phyloP scores from a whole-genome alignment of 2,888 invertebrate species.

The Andrena dorsata region DNA sequence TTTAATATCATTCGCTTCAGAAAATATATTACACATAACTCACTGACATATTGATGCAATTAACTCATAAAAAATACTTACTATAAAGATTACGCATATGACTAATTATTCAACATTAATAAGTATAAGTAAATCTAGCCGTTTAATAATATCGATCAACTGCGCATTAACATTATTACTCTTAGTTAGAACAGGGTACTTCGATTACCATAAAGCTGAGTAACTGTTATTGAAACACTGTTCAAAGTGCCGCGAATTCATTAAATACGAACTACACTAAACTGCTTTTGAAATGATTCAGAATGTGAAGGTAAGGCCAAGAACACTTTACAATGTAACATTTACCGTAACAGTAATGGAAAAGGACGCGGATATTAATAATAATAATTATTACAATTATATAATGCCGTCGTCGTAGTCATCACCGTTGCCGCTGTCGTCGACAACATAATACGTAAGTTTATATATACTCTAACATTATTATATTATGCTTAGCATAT shows the following conservation, averaged over 20 bases:
- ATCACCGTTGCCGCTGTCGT: slow-evolving; percentile 72
- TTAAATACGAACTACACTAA: slow-evolving; percentile 27
- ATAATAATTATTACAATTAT: slow-evolving; percentile 56
- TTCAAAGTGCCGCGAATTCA: slow-evolving; percentile 17
- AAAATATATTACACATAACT: slow-evolving; percentile 15
- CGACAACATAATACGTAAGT: slow-evolving; percentile 73
- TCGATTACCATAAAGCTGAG: not conserved
- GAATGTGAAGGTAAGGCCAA: slow-evolving; percentile 15
- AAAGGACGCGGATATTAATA: slow-evolving; percentile 57
- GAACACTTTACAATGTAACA: slow-evolving; percentile 10
- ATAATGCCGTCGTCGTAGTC: slow-evolving; percentile 70
- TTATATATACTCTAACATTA: slow-evolving; percentile 76
- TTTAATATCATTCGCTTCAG: not conserved
- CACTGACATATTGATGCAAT: slow-evolving; percentile 6
- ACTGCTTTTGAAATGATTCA: slow-evolving; percentile 37
- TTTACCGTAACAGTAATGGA: slow-evolving; percentile 49
- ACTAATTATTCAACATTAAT: slow-evolving; percentile 31
- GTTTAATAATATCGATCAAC: slow-evolving; percentile 12
- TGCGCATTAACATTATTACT: not conserved
- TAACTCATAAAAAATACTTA: slow-evolving; percentile 18
- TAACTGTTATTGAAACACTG: slow-evolving; percentile 39
- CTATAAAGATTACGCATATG: slow-evolving; percentile 1
- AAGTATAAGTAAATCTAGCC: slow-evolving; percentile 17
- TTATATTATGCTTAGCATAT: slow-evolving; percentile 80
- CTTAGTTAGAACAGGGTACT: not conserved